Evolutionary conservation across 2,888 invertebrate species (phyloP).

Genomic region (Anaspis maculata): DNA sequence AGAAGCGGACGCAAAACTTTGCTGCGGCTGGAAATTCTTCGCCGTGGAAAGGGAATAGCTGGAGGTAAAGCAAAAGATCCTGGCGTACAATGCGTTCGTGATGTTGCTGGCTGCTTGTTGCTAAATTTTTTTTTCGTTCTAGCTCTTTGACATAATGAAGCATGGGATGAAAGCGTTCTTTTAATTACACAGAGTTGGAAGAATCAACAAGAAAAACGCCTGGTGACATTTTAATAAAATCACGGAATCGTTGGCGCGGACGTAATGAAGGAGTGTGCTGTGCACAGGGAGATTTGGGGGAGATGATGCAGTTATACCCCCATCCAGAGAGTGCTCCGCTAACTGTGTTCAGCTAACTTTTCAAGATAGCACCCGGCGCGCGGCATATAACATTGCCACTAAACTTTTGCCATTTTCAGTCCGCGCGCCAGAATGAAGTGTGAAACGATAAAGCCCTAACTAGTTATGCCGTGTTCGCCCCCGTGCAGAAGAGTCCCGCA

Average conservation of each 20-base stretch:
- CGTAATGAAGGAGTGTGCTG: constrained; percentile 13
- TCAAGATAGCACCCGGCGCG: constrained; percentile 13
- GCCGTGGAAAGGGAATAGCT: too few species aligned
- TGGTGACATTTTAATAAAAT: constrained; percentile 22
- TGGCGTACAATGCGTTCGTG: too few species aligned
- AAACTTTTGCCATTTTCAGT: constrained; percentile 40
- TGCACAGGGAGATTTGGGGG: constrained; percentile 11
- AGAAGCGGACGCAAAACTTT: too few species aligned
- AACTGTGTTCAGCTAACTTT: constrained; percentile 14
- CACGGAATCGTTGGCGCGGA: constrained; percentile 18
- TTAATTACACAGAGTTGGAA: too few species aligned
- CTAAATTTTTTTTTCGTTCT: too few species aligned
- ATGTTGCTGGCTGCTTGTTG: too few species aligned
- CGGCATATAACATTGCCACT: constrained; percentile 16
- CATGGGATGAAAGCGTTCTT: too few species aligned
- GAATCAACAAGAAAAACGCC: constrained; percentile 15
- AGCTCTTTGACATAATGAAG: too few species aligned
- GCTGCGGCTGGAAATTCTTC: too few species aligned
- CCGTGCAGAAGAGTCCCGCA: constrained; percentile 14
- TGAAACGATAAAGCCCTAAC: constrained; percentile 39
- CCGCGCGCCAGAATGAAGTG: constrained; percentile 37
- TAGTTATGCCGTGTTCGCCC: constrained; percentile 31
- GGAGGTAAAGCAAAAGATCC: too few species aligned
- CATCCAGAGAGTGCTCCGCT: too few species aligned
- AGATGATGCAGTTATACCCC: constrained; percentile 15